Evolutionary conservation across 2,888 invertebrate genomes (phyloP), one percentile per base, ranked within the genome.

Genomic region (Melitaea athalia): DNA sequence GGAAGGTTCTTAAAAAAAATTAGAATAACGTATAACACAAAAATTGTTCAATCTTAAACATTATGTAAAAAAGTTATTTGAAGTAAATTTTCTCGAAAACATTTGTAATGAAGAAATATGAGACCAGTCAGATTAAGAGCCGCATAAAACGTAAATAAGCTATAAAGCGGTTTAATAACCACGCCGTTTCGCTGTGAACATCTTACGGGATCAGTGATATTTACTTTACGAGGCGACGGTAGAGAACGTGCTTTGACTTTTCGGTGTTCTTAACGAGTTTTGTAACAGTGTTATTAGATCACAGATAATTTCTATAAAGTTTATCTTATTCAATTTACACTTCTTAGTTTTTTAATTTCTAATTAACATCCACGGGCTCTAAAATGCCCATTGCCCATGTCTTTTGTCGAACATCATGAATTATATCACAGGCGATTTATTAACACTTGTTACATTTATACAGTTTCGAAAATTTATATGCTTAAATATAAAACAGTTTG

Each of bases 141-240:
- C 33, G 33, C 74, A 74, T 85, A 83, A 83, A 85, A 79, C 49
- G 76, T 78, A 82, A 85, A 83, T 82, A 83, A 81, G 81, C 80
- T 77, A 82, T 85, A 87, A 86, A 84, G 79, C 73, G 81, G 79
- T 83, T 83, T 85, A 86, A 85, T 85, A 85, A 85, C 84, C 80
- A 77, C 78, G 76, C 81, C 78, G 81, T 85, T 83, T 79, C 77
- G 78, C 72, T 67, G 76, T 71, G 78, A 81, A 82, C 83, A 84
- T 84, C 81, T 82, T 82, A 81, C 73, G 77, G 76, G 82, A 82
- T 82, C 82, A 85, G 80, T 82, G 81, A 84, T 85, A 85, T 85
- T 85, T 84, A 81, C 81, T 87, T 87, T 86, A 87, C 82, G 84
- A 83, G 71, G 75, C 81, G 55, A 63, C 65, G 85, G 84, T 88